Base-by-base conservation (phyloP, 2,888 invertebrate genomes). In the Dilophus febrilis region DNA sequence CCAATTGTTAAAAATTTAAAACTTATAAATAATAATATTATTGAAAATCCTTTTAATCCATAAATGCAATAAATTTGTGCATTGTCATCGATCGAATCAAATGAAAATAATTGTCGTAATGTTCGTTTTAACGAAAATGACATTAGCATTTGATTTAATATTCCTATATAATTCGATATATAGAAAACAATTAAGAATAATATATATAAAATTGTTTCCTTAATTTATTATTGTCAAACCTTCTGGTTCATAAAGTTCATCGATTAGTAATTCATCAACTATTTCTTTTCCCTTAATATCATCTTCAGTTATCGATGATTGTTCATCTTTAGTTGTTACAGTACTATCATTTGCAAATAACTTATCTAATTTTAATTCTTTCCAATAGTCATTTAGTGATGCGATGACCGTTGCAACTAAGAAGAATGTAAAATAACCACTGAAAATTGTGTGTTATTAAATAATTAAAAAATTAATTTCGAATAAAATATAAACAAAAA, bases 121-220 rank as follows among this genome's bases (percentile, higher is more conserved):
- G 78, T 75, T 42, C 68, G 70, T 53, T 74, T 72, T 8, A 80
- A 59, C 1, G 82, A 81, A 59, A 83, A 82, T 1, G 73, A 65
- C 51, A 68, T 64, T 27, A 58, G 47, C 27, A 55, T 44, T 38
- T 53, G 51, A 53, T 45, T 42, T 11, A 39, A n/a, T 11, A 39
- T 13, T 16, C 40, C 27, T 29, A 12, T 14, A n/a, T n/a, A n/a
- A n/a, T n/a, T n/a, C n/a, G n/a, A n/a, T n/a, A n/a, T n/a, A n/a
- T n/a, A n/a, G n/a, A n/a, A n/a, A n/a, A n/a, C n/a, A n/a, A n/a
- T n/a, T n/a, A n/a, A n/a, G n/a, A n/a, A n/a, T n/a, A n/a, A n/a
- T n/a, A n/a, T n/a, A n/a, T n/a, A n/a, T n/a, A 28, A n/a, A 16
- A 32, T 34, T 13, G 35, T 35, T 14, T 14, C n/a, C 35, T n/a